Evolutionary conservation across 2,888 invertebrate species (phyloP).

Genomic region (Chymomyza procnemis): DNA sequence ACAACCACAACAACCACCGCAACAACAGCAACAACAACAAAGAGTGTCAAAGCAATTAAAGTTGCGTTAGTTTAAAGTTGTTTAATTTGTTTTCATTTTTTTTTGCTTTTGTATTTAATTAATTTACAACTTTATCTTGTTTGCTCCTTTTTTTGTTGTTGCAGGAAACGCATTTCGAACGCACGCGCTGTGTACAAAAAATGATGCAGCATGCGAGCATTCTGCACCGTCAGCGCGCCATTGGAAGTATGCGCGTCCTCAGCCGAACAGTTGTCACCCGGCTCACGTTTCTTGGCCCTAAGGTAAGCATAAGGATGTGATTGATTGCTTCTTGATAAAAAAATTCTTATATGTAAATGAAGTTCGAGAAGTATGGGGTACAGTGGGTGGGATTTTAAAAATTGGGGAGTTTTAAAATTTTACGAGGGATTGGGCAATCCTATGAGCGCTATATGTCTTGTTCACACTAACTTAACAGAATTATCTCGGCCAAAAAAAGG

Average conservation of each 20-base stretch:
- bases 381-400: not conserved
- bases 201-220: constrained; percentile 83
- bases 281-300: constrained; percentile 82
- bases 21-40: constrained; percentile 4
- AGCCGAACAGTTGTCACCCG: constrained; percentile 80
- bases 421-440: no score
- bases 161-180: constrained; percentile 78
- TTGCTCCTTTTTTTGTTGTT: constrained; percentile 20
- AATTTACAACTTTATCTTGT: constrained; percentile 4
- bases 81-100: not conserved
- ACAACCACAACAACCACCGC: constrained; percentile 1
- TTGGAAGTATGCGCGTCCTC: constrained; percentile 87
- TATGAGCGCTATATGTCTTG: no score
- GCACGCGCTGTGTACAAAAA: constrained; percentile 78
- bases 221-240: constrained; percentile 90
- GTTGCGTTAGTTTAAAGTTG: not conserved
- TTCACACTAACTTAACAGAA: no score
- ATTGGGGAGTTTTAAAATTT: not conserved
- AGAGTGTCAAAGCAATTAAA: constrained; percentile 21
- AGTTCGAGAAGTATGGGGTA: no score
- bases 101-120: not conserved
- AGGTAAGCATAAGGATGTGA: constrained; percentile 62
- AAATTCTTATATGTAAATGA: not conserved
- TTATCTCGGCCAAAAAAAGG: no score
- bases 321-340: no score